A percentile compares a stretch with the other conserved stretches of the same genome.
These are phyloP conservation scores for Balaeniceps rex DNA, from an alignment of 2,113 vertebrate genomes.

Conservation along the genomic window DNA sequence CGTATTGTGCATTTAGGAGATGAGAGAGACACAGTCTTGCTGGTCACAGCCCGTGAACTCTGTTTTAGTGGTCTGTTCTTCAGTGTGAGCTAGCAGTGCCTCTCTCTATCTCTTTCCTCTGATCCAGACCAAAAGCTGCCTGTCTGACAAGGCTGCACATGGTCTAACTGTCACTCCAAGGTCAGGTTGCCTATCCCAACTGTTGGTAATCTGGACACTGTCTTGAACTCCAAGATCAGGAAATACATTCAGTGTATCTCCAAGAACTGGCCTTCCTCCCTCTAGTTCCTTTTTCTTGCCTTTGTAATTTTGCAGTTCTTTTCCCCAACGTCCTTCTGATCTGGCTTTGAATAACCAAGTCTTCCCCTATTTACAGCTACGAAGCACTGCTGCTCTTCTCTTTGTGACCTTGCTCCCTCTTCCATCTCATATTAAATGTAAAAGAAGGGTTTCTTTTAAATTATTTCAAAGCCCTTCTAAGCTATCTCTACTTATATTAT, in stretches of 20 bases:
- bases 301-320: background rate
- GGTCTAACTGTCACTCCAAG: background rate
- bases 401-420: background rate
- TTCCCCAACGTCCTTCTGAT: accelerated
- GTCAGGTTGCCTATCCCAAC: background rate
- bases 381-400: background rate
- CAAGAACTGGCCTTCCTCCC: background rate
- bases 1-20: background rate
- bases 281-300: background rate
- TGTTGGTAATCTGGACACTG: no score
- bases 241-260: background rate
- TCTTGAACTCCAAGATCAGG: background rate
- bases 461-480: background rate
- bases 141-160: background rate
- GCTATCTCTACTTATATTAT: accelerated
- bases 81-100: no score
- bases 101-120: background rate
- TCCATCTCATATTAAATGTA: background rate
- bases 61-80: background rate
- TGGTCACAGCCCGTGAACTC: no score
- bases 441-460: background rate
- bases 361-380: background rate
- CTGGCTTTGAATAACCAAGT: background rate
- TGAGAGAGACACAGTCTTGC: background rate
- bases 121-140: background rate